A percentile compares a stretch with the other conserved stretches of the same genome.
Conservation (phyloP, 2,888 invertebrate genomes). For the Drosophila kuntzei region DNA sequence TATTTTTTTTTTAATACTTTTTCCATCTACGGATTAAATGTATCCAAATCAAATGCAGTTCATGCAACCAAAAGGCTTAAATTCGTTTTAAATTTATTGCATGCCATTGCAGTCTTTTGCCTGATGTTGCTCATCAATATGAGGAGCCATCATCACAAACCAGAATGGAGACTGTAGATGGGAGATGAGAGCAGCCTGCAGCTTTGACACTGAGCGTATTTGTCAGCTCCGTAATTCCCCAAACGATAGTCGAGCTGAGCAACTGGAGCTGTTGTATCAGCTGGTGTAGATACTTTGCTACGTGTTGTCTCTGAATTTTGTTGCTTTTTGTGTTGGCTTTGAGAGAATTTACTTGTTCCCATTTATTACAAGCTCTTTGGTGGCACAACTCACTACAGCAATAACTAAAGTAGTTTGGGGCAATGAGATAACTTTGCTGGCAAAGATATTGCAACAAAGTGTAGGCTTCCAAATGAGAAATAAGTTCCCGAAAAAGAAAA, state of each 20-base stretch:
- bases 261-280: conserved; percentile 8
- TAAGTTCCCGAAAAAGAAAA: not conserved
- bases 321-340: conserved; percentile 46
- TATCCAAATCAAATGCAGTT: conserved; percentile 58
- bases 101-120: conserved; percentile 43
- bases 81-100: conserved; percentile 61
- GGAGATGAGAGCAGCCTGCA: conserved; percentile 12
- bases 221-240: conserved; percentile 66
- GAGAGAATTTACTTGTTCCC: conserved; percentile 65
- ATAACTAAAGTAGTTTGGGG: not conserved
- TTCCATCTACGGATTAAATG: conserved; percentile 36
- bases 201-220: conserved; percentile 62
- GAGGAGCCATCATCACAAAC: conserved; percentile 34
- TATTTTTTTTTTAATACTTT: not conserved
- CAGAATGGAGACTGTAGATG: not conserved
- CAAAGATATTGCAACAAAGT: not conserved
- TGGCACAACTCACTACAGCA: conserved; percentile 26
- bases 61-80: conserved; percentile 30
- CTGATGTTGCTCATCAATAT: conserved; percentile 74
- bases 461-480: conserved; percentile 5
- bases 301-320: conserved; percentile 46
- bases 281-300: conserved; percentile 21
- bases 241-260: conserved; percentile 48
- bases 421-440: conserved; percentile 38
- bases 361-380: conserved; percentile 69